Percentiles rank a stretch among this genome's conserved stretches.
Conservation (phyloP, 1,140 invertebrate genomes). For the Augochlora pura region DNA sequence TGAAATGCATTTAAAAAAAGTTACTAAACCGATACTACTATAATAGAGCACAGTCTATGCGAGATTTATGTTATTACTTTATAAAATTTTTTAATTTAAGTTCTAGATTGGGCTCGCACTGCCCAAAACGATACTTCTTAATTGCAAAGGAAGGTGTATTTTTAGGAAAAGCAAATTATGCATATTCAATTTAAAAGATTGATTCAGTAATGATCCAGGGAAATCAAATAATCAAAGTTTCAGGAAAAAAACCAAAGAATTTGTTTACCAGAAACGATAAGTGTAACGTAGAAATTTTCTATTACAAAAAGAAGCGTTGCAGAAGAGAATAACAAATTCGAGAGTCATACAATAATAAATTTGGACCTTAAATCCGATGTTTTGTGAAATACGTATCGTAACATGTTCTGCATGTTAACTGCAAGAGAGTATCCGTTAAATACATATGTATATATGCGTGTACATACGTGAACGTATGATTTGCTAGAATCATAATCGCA, state of each 20-base stretch:
- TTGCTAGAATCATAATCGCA: not conserved
- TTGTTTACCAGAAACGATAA: no score
- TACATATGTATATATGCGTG: not conserved
- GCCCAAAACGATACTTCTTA: not conserved
- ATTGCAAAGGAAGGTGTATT: no score
- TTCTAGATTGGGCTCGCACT: constrained; percentile 18
- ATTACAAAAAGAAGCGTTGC: no score
- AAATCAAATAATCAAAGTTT: no score
- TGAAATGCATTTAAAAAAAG: constrained; percentile 36
- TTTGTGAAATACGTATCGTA: not conserved
- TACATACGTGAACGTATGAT: not conserved
- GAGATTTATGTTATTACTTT: not conserved
- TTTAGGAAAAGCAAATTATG: no score
- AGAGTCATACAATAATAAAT: no score
- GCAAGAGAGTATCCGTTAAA: not conserved
- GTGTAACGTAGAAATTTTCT: no score
- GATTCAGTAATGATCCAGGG: not conserved
- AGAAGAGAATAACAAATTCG: no score
- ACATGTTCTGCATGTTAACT: not conserved
- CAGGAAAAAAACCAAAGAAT: no score
- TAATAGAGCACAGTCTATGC: not conserved
- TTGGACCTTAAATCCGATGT: not conserved
- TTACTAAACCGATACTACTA: not conserved
- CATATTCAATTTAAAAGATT: not conserved
- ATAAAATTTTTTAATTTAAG: constrained; percentile 27